These are phyloP conservation scores for Hymenochirus boettgeri DNA, from an alignment of 2,113 vertebrate species.

Conservation along the genomic window DNA sequence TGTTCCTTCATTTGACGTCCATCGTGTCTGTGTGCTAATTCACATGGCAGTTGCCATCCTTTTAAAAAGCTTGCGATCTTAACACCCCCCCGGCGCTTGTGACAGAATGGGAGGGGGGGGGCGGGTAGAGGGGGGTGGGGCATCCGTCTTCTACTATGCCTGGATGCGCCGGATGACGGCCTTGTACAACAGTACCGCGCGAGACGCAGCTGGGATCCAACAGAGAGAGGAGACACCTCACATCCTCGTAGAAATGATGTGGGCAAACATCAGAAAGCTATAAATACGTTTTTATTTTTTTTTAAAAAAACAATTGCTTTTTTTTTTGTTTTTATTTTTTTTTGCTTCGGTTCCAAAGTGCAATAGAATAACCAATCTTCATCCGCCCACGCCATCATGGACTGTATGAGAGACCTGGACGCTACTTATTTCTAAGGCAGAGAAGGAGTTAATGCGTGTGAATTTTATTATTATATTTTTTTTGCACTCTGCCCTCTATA, in stretches of 20 bases:
- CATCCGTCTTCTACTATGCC: too few species aligned
- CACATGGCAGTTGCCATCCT: conserved; percentile 72
- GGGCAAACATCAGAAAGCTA: conserved; percentile 58
- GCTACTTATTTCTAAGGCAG: conserved; percentile 25
- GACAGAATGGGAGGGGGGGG: conserved; percentile 52
- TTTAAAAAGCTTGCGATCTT: conserved; percentile 60
- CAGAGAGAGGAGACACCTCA: conserved; percentile 56
- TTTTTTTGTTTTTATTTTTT: too few species aligned
- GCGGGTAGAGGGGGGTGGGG: too few species aligned
- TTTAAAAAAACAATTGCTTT: conserved; percentile 28
- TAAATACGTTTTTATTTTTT: conserved; percentile 41
- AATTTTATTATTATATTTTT: too few species aligned
- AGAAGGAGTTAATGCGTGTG: conserved; percentile 65
- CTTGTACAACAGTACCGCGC: conserved; percentile 60
- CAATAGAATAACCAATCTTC: conserved; percentile 61
- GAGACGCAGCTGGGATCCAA: conserved; percentile 63
- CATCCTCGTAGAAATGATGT: conserved; percentile 55
- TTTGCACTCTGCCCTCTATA: conserved; percentile 67
- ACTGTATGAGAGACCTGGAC: conserved; percentile 8
- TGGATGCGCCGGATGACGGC: conserved; percentile 11
- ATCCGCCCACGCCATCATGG: conserved; percentile 17
- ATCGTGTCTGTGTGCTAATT: conserved; percentile 80
- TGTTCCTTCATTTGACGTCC: conserved; percentile 62
- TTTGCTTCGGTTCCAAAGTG: conserved; percentile 67
- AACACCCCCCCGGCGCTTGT: conserved; percentile 67